Conservation (phyloP, 1,140 invertebrate genomes). For the Rhagoletis pomonella region DNA sequence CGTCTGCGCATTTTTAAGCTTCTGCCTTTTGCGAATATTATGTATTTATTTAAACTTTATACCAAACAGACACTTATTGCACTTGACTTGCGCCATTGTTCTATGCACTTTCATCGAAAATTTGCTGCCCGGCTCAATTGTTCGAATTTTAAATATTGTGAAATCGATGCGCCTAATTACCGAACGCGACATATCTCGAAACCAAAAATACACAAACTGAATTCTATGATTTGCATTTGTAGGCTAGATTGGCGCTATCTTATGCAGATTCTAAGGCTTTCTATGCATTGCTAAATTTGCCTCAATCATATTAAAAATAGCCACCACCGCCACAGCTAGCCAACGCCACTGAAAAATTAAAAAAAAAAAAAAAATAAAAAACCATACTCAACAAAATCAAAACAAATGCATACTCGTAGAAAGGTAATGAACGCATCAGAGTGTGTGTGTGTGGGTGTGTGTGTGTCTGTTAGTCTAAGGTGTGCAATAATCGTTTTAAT, state of each 20-base stretch:
- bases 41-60: background rate
- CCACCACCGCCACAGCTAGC: background rate
- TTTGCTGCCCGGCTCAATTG: too few relatives aligned
- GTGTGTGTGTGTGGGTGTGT: background rate
- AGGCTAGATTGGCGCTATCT: slow-evolving; percentile 32
- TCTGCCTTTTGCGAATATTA: background rate
- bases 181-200: slow-evolving; percentile 29
- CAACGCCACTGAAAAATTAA: background rate
- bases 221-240: background rate
- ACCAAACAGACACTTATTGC: background rate
- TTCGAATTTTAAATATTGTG: background rate
- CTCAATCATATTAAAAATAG: slow-evolving; percentile 39
- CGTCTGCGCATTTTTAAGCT: background rate
- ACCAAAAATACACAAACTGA: slow-evolving; percentile 43
- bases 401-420: background rate
- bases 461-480: background rate
- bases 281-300: slow-evolving; percentile 45
- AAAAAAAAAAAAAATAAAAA: background rate
- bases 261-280: slow-evolving; percentile 24
- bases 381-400: slow-evolving; percentile 1
- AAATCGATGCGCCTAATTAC: slow-evolving; percentile 36
- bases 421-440: slow-evolving; percentile 7
- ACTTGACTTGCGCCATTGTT: background rate
- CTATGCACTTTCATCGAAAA: background rate
- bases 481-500: slow-evolving; percentile 41